These are phyloP conservation scores for Torymus auratus DNA, from an alignment of 2,888 invertebrate genomes.

Conservation along the genomic window DNA sequence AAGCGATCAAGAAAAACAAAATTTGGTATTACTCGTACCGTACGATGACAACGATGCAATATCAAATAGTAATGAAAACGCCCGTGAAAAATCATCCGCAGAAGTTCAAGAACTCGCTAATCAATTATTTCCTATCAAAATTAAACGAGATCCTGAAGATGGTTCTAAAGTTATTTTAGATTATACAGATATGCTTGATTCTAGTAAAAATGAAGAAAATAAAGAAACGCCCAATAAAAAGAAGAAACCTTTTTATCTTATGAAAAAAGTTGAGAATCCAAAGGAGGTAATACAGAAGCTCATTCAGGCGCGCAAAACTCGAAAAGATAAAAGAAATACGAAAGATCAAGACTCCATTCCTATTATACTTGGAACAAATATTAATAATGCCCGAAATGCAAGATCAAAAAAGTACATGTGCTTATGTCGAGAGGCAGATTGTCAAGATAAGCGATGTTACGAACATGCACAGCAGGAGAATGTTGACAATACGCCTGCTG, in stretches of 20 bases:
- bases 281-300: slow-evolving; percentile 1
- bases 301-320: neutral
- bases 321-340: neutral
- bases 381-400: slow-evolving; percentile 6
- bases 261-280: neutral
- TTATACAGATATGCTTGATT: no score
- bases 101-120: neutral
- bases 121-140: neutral
- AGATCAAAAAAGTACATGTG: slow-evolving; percentile 64
- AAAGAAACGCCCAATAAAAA: neutral
- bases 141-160: neutral
- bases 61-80: slow-evolving; percentile 12
- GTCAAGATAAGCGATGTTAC: slow-evolving; percentile 33
- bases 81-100: neutral
- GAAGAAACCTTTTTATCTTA: neutral
- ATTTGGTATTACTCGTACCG: slow-evolving; percentile 9
- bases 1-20: slow-evolving; percentile 16
- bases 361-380: neutral
- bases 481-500: neutral
- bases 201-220: no score
- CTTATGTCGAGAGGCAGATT: slow-evolving; percentile 61
- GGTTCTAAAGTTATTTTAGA: neutral
- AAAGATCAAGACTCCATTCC: neutral
- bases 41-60: neutral
- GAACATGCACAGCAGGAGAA: neutral